phyloP scores from a whole-genome alignment of 2,888 invertebrate genomes.

The Embidobia sp. region DNA sequence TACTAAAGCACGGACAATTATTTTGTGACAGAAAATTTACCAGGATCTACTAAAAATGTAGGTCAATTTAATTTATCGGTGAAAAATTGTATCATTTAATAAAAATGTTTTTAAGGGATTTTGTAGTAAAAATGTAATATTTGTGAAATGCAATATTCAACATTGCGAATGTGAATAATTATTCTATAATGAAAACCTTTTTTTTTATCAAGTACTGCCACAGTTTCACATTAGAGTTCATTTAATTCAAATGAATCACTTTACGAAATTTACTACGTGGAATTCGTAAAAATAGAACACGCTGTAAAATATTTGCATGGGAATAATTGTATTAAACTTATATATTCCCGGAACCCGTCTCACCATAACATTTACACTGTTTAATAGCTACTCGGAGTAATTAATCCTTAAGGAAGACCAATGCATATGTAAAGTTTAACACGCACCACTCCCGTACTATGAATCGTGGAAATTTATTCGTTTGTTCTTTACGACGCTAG shows the following conservation, averaged over 20 bases:
- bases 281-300: slow-evolving; percentile 3
- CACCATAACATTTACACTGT: slow-evolving; percentile 18
- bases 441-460: slow-evolving; percentile 44
- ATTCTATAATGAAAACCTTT: too few relatives aligned
- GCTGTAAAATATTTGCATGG: slow-evolving; percentile 2
- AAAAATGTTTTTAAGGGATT: too few relatives aligned
- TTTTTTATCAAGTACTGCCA: too few relatives aligned
- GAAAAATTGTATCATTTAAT: too few relatives aligned
- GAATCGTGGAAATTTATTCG: slow-evolving; percentile 55
- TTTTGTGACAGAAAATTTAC: too few relatives aligned
- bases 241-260: background rate
- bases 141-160: too few relatives aligned
- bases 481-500: slow-evolving; percentile 50
- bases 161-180: too few relatives aligned
- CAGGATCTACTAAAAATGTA: too few relatives aligned
- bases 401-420: slow-evolving; percentile 49
- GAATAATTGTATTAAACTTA: slow-evolving; percentile 21
- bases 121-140: too few relatives aligned
- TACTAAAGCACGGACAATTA: too few relatives aligned
- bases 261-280: background rate
- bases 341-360: slow-evolving; percentile 11
- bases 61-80: too few relatives aligned
- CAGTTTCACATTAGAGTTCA: too few relatives aligned
- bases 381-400: slow-evolving; percentile 35
- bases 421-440: slow-evolving; percentile 59